These are phyloP conservation scores for Sebastes melanostomus DNA, from an alignment of 2,797 vertebrate genomes.

Conservation along the genomic window DNA sequence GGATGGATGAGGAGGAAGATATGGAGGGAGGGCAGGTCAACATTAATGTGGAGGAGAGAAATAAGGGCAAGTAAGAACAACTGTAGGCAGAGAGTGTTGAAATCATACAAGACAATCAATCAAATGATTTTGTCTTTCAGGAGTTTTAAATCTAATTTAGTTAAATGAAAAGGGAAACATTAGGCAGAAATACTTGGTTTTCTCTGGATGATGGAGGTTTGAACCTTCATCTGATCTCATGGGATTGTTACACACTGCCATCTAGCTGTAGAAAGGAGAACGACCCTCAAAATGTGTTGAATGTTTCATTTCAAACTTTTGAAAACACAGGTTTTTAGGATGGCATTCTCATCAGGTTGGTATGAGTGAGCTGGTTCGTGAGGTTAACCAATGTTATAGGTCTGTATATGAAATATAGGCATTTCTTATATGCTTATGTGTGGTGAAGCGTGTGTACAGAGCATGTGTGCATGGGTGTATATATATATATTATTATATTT, in stretches of 20 bases:
- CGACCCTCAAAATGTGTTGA: background rate
- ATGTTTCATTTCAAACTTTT: background rate
- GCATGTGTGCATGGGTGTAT: no score
- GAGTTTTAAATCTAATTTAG: background rate
- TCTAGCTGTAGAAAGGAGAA: conserved; percentile 63
- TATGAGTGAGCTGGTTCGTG: no score
- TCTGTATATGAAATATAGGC: no score
- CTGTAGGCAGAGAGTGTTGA: background rate
- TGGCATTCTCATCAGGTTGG: rapidly evolving
- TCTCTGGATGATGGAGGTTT: background rate
- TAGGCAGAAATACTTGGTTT: background rate
- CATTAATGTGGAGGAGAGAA: background rate
- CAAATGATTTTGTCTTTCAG: background rate
- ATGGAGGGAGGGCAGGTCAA: conserved; percentile 17
- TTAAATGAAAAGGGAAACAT: background rate
- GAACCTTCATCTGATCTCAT: conserved; percentile 9
- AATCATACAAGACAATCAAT: background rate
- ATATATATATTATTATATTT: no score
- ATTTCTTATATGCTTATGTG: no score
- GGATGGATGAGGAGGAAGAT: conserved; percentile 16
- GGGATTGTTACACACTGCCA: conserved; percentile 74
- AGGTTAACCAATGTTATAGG: no score
- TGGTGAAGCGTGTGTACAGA: no score
- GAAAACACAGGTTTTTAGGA: no score
- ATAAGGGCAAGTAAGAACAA: background rate